Conservation (phyloP, 2,888 invertebrate genomes). For the Maniola hyperantus region DNA sequence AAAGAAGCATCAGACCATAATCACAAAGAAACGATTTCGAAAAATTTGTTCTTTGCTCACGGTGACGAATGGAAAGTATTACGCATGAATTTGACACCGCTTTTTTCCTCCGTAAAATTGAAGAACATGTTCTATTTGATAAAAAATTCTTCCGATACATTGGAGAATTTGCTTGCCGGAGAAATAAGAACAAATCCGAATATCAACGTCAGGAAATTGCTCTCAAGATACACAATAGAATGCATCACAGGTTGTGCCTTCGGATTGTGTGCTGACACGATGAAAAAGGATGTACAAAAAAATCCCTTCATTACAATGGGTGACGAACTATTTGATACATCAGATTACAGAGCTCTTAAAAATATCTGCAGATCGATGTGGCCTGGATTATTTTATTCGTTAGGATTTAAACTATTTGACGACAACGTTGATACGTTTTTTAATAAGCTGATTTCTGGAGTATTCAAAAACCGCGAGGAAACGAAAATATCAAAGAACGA, state of each 20-base stretch:
- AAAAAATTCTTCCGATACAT: constrained; percentile 47
- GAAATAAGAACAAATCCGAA: background rate
- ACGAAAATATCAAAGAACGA: background rate
- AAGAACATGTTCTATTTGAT: constrained; percentile 67
- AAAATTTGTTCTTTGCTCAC: constrained; percentile 47
- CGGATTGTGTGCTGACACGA: constrained; percentile 57
- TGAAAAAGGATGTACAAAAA: constrained; percentile 44
- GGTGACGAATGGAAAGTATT: constrained; percentile 65
- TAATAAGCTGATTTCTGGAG: background rate
- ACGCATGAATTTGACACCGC: constrained; percentile 61
- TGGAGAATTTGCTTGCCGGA: constrained; percentile 51
- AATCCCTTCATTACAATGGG: constrained; percentile 40
- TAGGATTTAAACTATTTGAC: constrained; percentile 2
- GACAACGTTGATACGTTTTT: background rate
- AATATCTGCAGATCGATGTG: constrained; percentile 5
- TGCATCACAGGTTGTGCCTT: constrained; percentile 59
- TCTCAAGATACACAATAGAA: constrained; percentile 58
- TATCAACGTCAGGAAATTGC: background rate
- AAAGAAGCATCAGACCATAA: background rate
- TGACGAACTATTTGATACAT: background rate
- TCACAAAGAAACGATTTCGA: background rate
- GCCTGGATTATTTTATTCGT: constrained; percentile 1
- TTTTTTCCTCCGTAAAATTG: constrained; percentile 66
- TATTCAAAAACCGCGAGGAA: background rate
- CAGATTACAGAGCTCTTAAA: background rate